Evolutionary conservation across 2,113 vertebrate species (phyloP), one percentile per base, ranked within the genome.

Genomic region (Scomber colias): DNA sequence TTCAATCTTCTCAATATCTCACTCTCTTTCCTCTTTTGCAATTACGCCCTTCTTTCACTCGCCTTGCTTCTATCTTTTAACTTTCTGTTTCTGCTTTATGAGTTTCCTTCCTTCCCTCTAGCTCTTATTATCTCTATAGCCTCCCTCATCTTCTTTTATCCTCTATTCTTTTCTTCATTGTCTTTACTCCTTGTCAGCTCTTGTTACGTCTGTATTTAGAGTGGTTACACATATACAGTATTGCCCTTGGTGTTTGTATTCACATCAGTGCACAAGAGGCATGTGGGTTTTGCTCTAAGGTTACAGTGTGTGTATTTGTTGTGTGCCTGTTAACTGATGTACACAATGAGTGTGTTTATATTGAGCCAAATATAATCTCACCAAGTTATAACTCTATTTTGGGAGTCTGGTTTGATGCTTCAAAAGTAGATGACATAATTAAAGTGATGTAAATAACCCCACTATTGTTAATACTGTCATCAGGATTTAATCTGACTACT

Each of bases 231-330:
- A 55, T n/a, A 49, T 48, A 16, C 11, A n/a, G 21, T 48, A 46
- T 35, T 15, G 60, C 61, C 19, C 40, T 24, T 31, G 30, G 50
- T 78, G 63, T 78, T 73, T 65, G 67, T 53, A 50, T 75, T 83
- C 74, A 71, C 51, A 31, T 8, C 17, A 51, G 19, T 3, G 19
- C 31, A 40, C 4, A 0, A 27, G 16, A 53, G 17, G 4, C 21
- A 21, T 21, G 21, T 21, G 21, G 75, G 46, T 66, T 77, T 71
- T 56, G 49, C 44, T 75, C 64, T 68, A 11, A 62, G 62, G 71
- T 64, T 59, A 67, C 75, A 78, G 45, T 63, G 45, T 69, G 53
- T 35, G 27, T 76, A 56, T 67, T 71, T 62, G 51, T 17, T 40
- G 56, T 81, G 45, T 72, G 30, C n/a, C 19, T 31, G 48, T 27